Evolutionary conservation across 1,140 invertebrate genomes (phyloP).

Genomic region (Camponotus floridanus): DNA sequence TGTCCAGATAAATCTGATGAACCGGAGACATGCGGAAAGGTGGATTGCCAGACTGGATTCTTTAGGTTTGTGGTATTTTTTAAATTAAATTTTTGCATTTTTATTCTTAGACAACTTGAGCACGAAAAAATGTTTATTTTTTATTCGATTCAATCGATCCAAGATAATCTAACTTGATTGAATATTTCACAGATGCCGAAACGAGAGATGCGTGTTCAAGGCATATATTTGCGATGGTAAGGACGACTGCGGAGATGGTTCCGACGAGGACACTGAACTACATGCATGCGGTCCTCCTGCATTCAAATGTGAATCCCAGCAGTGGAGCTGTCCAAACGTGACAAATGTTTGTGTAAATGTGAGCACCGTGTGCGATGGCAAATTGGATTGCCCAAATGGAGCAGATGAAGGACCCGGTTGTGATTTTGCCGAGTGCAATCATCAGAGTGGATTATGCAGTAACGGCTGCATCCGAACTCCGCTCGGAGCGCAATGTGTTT

Average conservation of each 20-base stretch:
- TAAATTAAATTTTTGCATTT: background rate
- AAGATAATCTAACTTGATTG: background rate
- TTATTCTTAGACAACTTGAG: background rate
- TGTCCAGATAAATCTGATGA: slow-evolving; percentile 98
- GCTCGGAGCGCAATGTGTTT: slow-evolving; percentile 94
- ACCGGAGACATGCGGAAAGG: slow-evolving; percentile 92
- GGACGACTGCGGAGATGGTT: slow-evolving; percentile 97
- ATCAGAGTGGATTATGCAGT: slow-evolving; percentile 92
- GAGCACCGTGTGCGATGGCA: slow-evolving; percentile 94
- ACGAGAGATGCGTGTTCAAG: slow-evolving; percentile 96
- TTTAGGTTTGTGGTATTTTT: slow-evolving; percentile 87
- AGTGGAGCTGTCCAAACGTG: slow-evolving; percentile 95
- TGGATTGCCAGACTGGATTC: slow-evolving; percentile 91
- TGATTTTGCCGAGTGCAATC: slow-evolving; percentile 91
- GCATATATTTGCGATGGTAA: slow-evolving; percentile 98
- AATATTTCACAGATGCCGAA: slow-evolving; percentile 88
- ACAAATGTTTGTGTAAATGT: slow-evolving; percentile 92
- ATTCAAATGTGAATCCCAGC: slow-evolving; percentile 91
- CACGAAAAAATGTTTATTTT: background rate
- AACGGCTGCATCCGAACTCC: slow-evolving; percentile 97
- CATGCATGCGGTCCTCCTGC: slow-evolving; percentile 92
- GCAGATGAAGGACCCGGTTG: slow-evolving; percentile 96
- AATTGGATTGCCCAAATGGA: slow-evolving; percentile 95
- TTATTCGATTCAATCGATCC: background rate
- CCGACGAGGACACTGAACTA: slow-evolving; percentile 93